Conservation (phyloP, 2,888 invertebrate species). For the Dasypolia templi region DNA sequence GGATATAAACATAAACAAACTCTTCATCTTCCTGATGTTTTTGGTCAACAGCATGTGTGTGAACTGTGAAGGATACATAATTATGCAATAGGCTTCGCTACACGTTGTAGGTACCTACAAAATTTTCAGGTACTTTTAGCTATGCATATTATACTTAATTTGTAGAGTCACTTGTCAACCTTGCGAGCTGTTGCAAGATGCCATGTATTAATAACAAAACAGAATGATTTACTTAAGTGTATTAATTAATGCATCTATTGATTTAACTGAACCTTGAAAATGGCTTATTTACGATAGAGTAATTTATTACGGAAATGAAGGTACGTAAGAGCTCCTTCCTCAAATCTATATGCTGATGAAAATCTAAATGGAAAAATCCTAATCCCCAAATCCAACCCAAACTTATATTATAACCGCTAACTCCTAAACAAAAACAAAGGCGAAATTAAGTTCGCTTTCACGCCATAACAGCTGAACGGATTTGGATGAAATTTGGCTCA, state of each 20-base stretch:
- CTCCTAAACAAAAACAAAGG: no score
- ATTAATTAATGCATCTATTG: neutral
- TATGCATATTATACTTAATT: neutral
- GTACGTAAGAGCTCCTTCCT: neutral
- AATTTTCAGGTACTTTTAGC: neutral
- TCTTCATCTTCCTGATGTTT: neutral
- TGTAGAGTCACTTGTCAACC: neutral
- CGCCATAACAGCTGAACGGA: no score
- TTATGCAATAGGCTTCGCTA: neutral
- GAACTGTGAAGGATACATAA: neutral
- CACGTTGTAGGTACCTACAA: neutral
- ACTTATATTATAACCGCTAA: no score
- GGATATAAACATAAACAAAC: conserved; percentile 30
- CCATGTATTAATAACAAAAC: neutral
- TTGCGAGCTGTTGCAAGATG: neutral
- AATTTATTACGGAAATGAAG: conserved; percentile 16
- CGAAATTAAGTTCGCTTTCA: no score
- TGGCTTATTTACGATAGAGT: neutral
- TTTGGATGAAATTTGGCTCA: no score
- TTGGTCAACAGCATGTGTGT: conserved; percentile 2
- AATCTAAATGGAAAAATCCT: neutral
- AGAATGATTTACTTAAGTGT: conserved; percentile 14
- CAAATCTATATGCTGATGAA: neutral
- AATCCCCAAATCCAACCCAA: no score
- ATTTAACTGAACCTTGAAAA: conserved; percentile 22